phyloP scores from a whole-genome alignment of 2,113 vertebrate species.

The Pardalotus punctatus region DNA sequence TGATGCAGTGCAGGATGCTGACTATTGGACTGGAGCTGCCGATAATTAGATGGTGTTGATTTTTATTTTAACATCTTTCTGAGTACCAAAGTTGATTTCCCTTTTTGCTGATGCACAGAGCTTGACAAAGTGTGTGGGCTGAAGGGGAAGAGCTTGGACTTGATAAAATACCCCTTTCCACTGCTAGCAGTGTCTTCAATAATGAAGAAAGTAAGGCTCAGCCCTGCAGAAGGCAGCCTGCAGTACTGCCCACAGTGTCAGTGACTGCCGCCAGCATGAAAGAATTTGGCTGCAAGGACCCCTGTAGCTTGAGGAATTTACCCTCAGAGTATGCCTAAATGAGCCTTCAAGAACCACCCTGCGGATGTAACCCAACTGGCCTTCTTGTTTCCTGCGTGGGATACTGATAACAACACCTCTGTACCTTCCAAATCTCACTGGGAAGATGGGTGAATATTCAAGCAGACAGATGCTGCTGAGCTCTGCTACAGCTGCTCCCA shows the following conservation, averaged over 20 bases:
- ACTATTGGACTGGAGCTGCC: neutral
- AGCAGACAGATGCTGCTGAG: neutral
- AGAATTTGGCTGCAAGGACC: neutral
- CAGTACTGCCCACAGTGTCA: neutral
- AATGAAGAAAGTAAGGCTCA: neutral
- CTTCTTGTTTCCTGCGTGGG: neutral
- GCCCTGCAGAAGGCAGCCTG: neutral
- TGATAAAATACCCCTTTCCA: neutral
- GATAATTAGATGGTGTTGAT: neutral
- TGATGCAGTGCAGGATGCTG: neutral
- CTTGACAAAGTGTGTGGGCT: neutral
- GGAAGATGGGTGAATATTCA: neutral
- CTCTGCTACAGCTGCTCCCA: neutral
- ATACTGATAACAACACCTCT: neutral
- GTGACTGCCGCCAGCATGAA: neutral
- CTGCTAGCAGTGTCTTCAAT: neutral
- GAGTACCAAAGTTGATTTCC: neutral
- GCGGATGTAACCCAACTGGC: neutral
- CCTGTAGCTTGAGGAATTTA: neutral
- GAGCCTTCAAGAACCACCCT: neutral
- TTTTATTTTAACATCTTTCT: neutral
- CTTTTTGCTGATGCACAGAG: neutral
- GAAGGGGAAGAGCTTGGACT: neutral
- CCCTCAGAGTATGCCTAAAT: neutral
- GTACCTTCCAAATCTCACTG: neutral